Evolutionary conservation across 1,140 invertebrate species (phyloP).

Genomic region (Brachionus rubens): DNA sequence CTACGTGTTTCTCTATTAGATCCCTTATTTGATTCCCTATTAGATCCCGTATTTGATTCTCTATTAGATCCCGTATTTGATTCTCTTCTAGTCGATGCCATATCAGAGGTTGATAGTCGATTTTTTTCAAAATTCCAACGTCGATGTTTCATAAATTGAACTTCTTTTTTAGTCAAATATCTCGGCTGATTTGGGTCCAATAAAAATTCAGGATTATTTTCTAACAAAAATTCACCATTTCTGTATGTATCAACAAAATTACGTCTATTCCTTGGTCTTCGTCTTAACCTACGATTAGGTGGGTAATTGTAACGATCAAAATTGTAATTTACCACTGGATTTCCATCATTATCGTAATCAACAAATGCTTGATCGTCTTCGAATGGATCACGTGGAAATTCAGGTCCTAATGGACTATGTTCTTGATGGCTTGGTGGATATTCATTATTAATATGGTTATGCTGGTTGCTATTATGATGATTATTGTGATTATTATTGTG

Average conservation of each 20-base stretch:
- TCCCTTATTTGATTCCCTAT: too few relatives aligned
- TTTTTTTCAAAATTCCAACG: constrained; percentile 9
- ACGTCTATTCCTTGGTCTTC: background rate
- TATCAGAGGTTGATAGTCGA: too few relatives aligned
- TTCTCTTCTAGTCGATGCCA: too few relatives aligned
- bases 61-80: too few relatives aligned
- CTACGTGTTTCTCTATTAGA: too few relatives aligned
- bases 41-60: too few relatives aligned
- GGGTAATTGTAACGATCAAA: background rate
- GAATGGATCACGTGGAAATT: too few relatives aligned
- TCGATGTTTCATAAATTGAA: constrained; percentile 1
- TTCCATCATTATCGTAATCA: background rate
- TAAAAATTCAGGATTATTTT: constrained; percentile 35
- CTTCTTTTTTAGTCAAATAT: constrained; percentile 23
- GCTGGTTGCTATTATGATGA: too few relatives aligned
- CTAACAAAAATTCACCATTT: constrained; percentile 4
- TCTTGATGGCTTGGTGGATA: too few relatives aligned
- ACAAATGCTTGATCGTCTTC: too few relatives aligned
- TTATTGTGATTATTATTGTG: background rate
- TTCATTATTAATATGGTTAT: too few relatives aligned
- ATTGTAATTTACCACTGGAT: background rate
- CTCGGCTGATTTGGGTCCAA: background rate
- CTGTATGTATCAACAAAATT: background rate
- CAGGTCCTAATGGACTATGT: too few relatives aligned
- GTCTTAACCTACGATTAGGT: background rate